Evolutionary conservation across 2,797 vertebrate species (phyloP), one percentile per base, ranked within the genome.

Genomic region (Halcyon badia): DNA sequence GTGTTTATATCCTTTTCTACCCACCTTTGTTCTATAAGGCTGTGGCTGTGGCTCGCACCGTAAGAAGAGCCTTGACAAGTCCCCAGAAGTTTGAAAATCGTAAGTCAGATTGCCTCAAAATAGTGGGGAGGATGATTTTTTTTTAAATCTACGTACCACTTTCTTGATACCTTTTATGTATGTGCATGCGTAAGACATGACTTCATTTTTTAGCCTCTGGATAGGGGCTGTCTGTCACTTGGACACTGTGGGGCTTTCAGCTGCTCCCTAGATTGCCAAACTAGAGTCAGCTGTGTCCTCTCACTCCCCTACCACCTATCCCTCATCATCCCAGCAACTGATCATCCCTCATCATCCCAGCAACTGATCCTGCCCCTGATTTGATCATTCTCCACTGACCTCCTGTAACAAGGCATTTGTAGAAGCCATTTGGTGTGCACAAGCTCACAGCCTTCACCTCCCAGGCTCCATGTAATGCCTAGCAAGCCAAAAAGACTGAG

Each of bases 381-480:
- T 41, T 49, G 26, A 21, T 46, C 2, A 33, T 56, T 19, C 22
- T 72, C 57, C 54, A 30, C 42, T 41, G 30, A 52, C 25, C 28
- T 68, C 10, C 41, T 37, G 26, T 78, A 13, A 60, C 18, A 56
- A 68, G 62, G 25, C 17, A 62, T 22, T 70, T 65, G 33, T 6
- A 51, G 79, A 51, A 71, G 48, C 42, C 6, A 12, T 71, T 76
- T 90, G 71, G 16, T 24, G 2, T 31, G 1, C 3, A 1, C 0
- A 19, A 4, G 19, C 6, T 69, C 2, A 2, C 26, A 5, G n/a
- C 17, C 20, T 49, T 64, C 6, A 5, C 6, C 26, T 89, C 11
- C 1, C 19, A 28, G 52, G 3, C 41, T 46, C 7, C 0, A 0
- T 2, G 2, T 28, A 26, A 8, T 25, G 30, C 12, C 25, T 18